Conservation (phyloP, 1,140 invertebrate genomes). For the Eurosta solidaginis region DNA sequence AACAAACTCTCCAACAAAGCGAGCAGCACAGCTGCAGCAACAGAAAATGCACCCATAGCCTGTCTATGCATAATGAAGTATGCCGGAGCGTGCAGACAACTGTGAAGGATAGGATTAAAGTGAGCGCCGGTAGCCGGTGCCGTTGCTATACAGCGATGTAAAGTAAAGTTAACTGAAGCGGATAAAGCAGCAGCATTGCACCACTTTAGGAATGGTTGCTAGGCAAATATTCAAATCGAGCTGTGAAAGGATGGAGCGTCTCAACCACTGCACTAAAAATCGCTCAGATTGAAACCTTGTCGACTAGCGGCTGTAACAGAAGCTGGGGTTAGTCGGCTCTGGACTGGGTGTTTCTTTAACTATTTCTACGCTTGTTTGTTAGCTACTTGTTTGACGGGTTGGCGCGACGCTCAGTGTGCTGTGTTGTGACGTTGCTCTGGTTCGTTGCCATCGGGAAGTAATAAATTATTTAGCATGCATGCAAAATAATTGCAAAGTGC, state of each 20-base stretch:
- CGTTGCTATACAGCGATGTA: neutral
- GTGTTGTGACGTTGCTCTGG: too few species aligned
- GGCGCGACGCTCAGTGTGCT: neutral
- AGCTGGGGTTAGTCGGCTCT: neutral
- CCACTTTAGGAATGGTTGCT: neutral
- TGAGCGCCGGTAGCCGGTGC: conserved; percentile 4
- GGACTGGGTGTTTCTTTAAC: conserved; percentile 4
- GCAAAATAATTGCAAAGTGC: conserved; percentile 32
- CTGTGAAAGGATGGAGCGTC: too few species aligned
- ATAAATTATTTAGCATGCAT: conserved; percentile 38
- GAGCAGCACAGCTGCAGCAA: neutral
- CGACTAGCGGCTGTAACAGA: neutral
- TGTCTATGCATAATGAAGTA: conserved; percentile 27
- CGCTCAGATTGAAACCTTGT: neutral
- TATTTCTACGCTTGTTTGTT: conserved; percentile 14
- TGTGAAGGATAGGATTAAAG: neutral
- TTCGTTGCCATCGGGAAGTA: conserved; percentile 37
- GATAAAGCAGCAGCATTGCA: neutral
- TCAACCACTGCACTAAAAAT: neutral
- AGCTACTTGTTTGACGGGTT: neutral
- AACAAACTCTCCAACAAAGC: neutral
- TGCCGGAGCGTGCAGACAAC: neutral
- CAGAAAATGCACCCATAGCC: neutral
- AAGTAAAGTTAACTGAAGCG: neutral
- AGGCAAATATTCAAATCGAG: conserved; percentile 23